Evolutionary conservation across 2,888 invertebrate species (phyloP), one percentile per base, ranked within the genome.

Genomic region (Catocala fraxini): DNA sequence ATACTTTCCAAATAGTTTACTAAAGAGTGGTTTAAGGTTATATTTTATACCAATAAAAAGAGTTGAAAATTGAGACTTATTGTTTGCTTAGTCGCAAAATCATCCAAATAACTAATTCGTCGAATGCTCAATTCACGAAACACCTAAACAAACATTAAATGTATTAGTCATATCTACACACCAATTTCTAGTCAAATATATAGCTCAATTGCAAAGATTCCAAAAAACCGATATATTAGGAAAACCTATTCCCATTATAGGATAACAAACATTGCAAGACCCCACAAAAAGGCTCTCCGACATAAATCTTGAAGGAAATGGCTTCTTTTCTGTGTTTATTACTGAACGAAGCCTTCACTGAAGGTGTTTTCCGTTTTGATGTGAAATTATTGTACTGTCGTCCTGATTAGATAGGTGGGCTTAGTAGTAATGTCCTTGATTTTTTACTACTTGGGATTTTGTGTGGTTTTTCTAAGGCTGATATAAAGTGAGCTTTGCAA

Each of bases 201-300:
- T 46, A 35, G 49, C 39, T 51, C 39, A 41, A 46, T 53, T 48
- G n/a, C 34, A 53, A 5, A 47, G 53, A 59, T 59, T 59, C 52
- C 41, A 42, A 59, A 53, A 53, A 53, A 12, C 42, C 53, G 42
- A 59, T 59, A 48, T 53, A 59, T 64, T 61, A 59, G 51, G 42
- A 45, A 41, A 65, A 47, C 46, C 58, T 41, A 59, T 53, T 59
- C 47, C 64, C 56, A 53, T 61, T 70, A 71, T 60, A 60, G 64
- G 64, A 61, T 68, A 68, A 59, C 68, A 71, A 70, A 70, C 65
- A 39, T 39, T 11, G 56, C 15, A n/a, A 13, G 39, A 35, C 39
- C 51, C 35, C 42, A 52, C 52, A 59, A 52, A 59, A 59, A 59
- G 53, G 52, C 47, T 53, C 11, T 33, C 25, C 3, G 13, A 53